A percentile compares a stretch with the other conserved stretches of the same genome.
These are phyloP conservation scores for Xiphorhynchus erythropygius DNA, from an alignment of 2,797 vertebrate species.

Conservation along the genomic window DNA sequence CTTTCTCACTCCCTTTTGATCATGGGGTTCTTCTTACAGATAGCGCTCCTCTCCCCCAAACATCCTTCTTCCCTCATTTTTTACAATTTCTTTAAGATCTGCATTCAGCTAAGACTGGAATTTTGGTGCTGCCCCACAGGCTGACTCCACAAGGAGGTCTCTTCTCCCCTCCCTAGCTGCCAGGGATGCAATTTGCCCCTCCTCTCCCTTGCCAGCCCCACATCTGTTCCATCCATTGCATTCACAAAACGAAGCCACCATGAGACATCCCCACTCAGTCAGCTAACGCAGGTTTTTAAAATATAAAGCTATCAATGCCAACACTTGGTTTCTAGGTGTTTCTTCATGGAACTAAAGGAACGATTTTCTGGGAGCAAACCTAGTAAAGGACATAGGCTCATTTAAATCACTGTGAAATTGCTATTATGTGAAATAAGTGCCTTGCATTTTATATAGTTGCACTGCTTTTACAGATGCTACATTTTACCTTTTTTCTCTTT, in stretches of 20 bases:
- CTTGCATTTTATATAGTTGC: background rate
- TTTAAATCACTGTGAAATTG: background rate
- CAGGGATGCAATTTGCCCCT: background rate
- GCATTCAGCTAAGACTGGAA: background rate
- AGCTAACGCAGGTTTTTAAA: background rate
- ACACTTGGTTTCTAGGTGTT: background rate
- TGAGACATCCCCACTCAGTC: background rate
- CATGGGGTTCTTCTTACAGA: background rate
- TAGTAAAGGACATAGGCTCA: background rate
- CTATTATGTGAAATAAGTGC: background rate
- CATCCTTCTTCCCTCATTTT: background rate
- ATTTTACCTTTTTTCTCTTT: background rate
- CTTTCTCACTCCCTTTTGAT: background rate
- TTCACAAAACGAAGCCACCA: background rate
- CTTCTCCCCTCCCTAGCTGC: background rate
- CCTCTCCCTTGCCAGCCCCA: background rate
- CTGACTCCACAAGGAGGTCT: background rate
- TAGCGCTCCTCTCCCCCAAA: accelerated
- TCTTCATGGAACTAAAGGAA: background rate
- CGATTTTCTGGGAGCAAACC: background rate
- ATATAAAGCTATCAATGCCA: background rate
- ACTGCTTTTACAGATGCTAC: background rate
- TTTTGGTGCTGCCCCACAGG: background rate
- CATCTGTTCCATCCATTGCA: background rate
- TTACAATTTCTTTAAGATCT: background rate